Percentiles rank a stretch among this genome's conserved stretches.
Evolutionary conservation across 2,797 vertebrate species (phyloP).

Genomic region (Pseudochromis fuscus): DNA sequence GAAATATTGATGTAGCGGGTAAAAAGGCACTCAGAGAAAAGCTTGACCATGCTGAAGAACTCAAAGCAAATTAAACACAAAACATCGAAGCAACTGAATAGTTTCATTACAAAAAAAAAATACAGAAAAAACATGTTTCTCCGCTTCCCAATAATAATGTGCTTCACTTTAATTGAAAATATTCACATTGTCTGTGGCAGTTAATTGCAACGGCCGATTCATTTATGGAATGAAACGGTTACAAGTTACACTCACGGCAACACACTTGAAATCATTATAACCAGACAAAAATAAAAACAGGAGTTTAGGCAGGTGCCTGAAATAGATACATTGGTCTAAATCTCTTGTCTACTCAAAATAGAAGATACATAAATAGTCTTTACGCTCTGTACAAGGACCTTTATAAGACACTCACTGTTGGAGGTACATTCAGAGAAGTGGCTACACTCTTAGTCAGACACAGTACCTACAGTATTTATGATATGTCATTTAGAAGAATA

Average conservation of each 20-base stretch:
- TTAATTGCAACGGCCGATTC: conserved; percentile 13
- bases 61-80: conserved; percentile 54
- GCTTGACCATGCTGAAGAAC: conserved; percentile 50
- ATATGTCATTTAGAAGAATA: conserved; percentile 56
- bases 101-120: conserved; percentile 57
- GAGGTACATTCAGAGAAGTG: conserved; percentile 67
- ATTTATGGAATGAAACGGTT: conserved; percentile 59
- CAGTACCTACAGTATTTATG: conserved; percentile 49
- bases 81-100: conserved; percentile 37
- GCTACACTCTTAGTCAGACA: conserved; percentile 58
- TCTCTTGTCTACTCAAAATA: conserved; percentile 58
- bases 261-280: conserved; percentile 37
- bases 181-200: neutral
- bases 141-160: conserved; percentile 12
- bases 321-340: conserved; percentile 26
- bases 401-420: conserved; percentile 66
- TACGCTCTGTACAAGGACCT: conserved; percentile 61
- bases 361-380: conserved; percentile 56
- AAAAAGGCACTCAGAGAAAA: conserved; percentile 79
- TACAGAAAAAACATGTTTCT: neutral
- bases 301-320: neutral
- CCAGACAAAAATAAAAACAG: conserved; percentile 23
- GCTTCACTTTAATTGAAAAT: conserved; percentile 10
- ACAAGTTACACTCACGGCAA: conserved; percentile 36
- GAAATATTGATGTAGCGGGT: conserved; percentile 50